These are phyloP conservation scores for Myiotriccus ornatus DNA, from an alignment of 2,797 vertebrate genomes.

Conservation along the genomic window DNA sequence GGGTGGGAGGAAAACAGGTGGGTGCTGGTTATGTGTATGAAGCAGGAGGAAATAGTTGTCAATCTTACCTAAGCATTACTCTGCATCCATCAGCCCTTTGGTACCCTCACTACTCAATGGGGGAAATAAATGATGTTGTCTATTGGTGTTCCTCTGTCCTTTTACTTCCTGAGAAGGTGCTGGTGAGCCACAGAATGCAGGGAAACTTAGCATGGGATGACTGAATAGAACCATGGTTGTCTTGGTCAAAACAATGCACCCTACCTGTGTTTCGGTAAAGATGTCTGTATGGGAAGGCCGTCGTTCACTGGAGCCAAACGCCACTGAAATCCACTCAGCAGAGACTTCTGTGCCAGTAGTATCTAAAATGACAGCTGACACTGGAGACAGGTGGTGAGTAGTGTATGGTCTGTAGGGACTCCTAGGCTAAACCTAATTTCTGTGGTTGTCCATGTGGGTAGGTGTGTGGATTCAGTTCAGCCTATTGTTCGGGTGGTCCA, in stretches of 20 bases:
- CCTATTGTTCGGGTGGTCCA: neutral
- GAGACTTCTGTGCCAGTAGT: neutral
- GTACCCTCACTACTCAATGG: neutral
- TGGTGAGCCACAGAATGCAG: neutral
- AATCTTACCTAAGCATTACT: constrained; percentile 62
- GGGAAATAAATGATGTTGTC: neutral
- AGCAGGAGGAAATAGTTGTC: constrained; percentile 67
- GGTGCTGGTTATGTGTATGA: constrained; percentile 51
- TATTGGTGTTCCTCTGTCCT: neutral
- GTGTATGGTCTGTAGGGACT: neutral
- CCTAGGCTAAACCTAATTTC: neutral
- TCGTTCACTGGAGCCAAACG: neutral
- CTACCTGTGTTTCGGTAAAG: accelerated
- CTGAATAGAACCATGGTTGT: neutral
- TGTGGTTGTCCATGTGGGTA: neutral
- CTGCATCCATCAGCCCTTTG: constrained; percentile 34
- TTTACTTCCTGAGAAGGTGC: neutral
- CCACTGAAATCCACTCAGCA: neutral
- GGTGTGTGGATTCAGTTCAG: neutral
- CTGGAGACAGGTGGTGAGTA: neutral
- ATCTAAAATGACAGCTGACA: neutral
- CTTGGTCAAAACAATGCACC: neutral
- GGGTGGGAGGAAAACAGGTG: constrained; percentile 55
- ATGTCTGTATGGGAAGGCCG: accelerated
- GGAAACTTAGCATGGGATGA: neutral